These are phyloP conservation scores for Actenoides hombroni DNA, from an alignment of 2,113 vertebrate species.

Conservation along the genomic window DNA sequence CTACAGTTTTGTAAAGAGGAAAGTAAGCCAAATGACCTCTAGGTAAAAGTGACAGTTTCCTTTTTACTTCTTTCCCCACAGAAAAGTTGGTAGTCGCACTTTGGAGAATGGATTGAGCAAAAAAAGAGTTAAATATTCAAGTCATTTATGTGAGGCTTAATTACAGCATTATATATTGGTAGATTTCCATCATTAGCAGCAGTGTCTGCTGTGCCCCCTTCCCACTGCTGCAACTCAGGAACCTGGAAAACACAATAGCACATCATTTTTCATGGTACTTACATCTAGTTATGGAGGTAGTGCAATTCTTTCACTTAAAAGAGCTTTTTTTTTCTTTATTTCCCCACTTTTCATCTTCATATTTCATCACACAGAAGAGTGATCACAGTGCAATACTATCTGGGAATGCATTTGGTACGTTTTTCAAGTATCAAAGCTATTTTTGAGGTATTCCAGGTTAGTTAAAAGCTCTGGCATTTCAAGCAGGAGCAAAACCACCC, in stretches of 20 bases:
- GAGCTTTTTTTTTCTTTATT: not conserved
- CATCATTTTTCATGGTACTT: not conserved
- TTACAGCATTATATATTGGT: not conserved
- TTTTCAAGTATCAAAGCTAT: not conserved
- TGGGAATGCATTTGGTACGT: not conserved
- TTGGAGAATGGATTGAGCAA: not conserved
- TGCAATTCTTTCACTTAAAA: not conserved
- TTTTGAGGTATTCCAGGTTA: not conserved
- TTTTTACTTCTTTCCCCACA: not conserved
- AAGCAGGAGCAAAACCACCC: not conserved
- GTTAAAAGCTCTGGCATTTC: not conserved
- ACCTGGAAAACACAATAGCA: not conserved
- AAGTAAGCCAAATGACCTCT: not conserved
- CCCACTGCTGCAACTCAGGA: not conserved
- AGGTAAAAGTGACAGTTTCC: not conserved
- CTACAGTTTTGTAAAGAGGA: not conserved
- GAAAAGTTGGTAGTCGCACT: not conserved
- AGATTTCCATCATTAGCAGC: not conserved
- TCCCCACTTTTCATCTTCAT: not conserved
- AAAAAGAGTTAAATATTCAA: not conserved
- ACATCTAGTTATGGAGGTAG: not conserved
- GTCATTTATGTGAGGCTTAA: not conserved
- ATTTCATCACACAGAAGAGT: not conserved
- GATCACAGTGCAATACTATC: not conserved
- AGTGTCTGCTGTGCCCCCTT: not conserved